Evolutionary conservation across 1,140 invertebrate species (phyloP).

Genomic region (Pogonomyrmex californicus): DNA sequence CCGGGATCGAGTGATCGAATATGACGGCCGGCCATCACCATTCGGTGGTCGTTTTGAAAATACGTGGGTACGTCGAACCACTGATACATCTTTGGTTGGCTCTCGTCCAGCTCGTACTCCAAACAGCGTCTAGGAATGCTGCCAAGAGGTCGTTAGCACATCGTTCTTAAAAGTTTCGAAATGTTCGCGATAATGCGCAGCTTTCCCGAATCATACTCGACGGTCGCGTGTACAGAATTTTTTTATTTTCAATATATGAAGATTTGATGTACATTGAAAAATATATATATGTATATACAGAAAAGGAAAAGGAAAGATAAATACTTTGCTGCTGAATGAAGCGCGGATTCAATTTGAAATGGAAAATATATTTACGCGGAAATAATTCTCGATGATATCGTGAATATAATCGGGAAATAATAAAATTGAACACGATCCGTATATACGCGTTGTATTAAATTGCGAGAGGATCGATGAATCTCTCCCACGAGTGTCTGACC

Average conservation of each 20-base stretch:
- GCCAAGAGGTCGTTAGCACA: constrained; percentile 59
- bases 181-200: not conserved
- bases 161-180: constrained; percentile 47
- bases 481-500: constrained; percentile 19
- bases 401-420: constrained; percentile 2
- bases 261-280: not conserved
- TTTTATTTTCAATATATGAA: not conserved
- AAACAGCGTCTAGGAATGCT: constrained; percentile 84
- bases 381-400: not conserved
- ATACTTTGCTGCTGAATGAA: not conserved
- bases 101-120: constrained; percentile 87
- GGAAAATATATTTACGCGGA: constrained; percentile 11
- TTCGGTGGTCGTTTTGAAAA: constrained; percentile 29
- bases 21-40: not conserved
- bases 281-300: not conserved
- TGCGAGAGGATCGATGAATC: constrained; percentile 37
- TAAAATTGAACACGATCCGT: constrained; percentile 4
- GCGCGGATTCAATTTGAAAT: not conserved
- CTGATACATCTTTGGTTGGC: constrained; percentile 86
- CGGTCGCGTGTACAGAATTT: not conserved
- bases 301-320: not conserved
- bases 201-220: not conserved
- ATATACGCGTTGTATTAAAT: constrained; percentile 31
- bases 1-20: constrained; percentile 40
- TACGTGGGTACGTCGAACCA: constrained; percentile 88